Base-by-base conservation (phyloP, 1,140 invertebrate genomes). In the Galendromus occidentalis region DNA sequence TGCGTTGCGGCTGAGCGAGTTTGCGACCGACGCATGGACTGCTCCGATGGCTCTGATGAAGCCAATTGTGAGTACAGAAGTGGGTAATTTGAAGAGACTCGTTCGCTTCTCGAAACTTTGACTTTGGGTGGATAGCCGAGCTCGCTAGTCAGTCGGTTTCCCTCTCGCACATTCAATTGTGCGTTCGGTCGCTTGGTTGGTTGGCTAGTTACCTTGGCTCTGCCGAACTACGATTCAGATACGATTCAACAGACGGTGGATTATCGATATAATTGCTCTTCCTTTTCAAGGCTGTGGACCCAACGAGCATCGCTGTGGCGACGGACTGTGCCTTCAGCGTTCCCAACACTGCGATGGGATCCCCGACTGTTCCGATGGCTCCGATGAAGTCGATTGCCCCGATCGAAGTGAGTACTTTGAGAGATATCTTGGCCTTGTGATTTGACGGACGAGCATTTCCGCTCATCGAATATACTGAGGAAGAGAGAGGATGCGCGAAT, bases 21-120 rank as follows among this genome's bases (percentile, higher is more conserved):
- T 20, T 79, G 78, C 71, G 73, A 79, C 68, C 71, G 74, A 25
- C 65, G 67, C 18, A 66, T 66, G 55, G 83, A 87, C 68, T 91
- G 88, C 75, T 82, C 85, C 0, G 80, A 76, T 72, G 79, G 75
- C 67, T 83, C 83, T 45, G 86, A 88, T 70, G 85, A 86, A 75
- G 72, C 71, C 6, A 76, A 84, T 70, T 86, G 84, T 75, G 75
- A 25, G 83, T 84, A 17, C 4, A 67, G 9, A 42, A 9, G 4
- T 39, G 4, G 33, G 33, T 39, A 39, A 39, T 39, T 39, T 39
- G 33, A 9, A 39, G 33, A n/a, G n/a, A n/a, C n/a, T n/a, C n/a
- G 33, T 39, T 39, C 33, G 33, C 33, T 9, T 39, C 33, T 39
- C 33, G 33, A 9, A 39, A 7, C 18, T 64, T 64, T 68, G 14